Evolutionary conservation across 2,797 vertebrate genomes (phyloP), one percentile per base, ranked within the genome.

Genomic region (Sebastiscus tertius): DNA sequence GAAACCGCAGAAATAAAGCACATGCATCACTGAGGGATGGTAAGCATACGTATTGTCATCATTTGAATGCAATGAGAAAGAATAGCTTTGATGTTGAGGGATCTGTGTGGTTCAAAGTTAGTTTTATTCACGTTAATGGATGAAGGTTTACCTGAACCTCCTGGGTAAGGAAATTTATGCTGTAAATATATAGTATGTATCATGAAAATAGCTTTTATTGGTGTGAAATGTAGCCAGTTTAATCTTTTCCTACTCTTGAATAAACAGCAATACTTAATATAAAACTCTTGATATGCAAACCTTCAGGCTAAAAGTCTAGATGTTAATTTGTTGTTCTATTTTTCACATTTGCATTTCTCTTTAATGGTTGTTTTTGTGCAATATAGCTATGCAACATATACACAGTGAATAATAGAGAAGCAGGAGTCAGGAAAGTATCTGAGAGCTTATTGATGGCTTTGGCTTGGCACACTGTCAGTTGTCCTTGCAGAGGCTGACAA

Each of bases 1-100:
- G 72, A 81, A 82, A 60, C 39, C 58, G 85, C 60, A 31, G 68
- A 88, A 82, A 83, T 90, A 91, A 87, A 88, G 85, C 86, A 72
- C 82, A 83, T 6, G 33, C 81, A 75, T 77, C 75, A 80, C 80
- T 49, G 83, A 89, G 74, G 82, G 78, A 85, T 77, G 70, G 71
- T 77, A 65, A 87, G 68, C 34, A 83, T 79, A 72, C 70, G 75
- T 79, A 85, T 86, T 88, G 79, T 91, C 69, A 81, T 81, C 34
- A 75, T 90, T 85, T 88, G 56, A 88, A 84, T 79, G 77, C 60
- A 36, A 80, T 10, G 18, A 73, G 80, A 80, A 78, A 62, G 60
- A 85, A 80, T n/a, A 16, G 66, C 82, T 82, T 87, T 90, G 82
- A 91, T 86, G 72, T 72, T 77, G 66, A 85, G 39, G 64, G 84